Percentiles rank a stretch among this genome's conserved stretches.
Evolutionary conservation across 1,140 invertebrate genomes (phyloP).

Genomic region (Hirudo medicinalis): DNA sequence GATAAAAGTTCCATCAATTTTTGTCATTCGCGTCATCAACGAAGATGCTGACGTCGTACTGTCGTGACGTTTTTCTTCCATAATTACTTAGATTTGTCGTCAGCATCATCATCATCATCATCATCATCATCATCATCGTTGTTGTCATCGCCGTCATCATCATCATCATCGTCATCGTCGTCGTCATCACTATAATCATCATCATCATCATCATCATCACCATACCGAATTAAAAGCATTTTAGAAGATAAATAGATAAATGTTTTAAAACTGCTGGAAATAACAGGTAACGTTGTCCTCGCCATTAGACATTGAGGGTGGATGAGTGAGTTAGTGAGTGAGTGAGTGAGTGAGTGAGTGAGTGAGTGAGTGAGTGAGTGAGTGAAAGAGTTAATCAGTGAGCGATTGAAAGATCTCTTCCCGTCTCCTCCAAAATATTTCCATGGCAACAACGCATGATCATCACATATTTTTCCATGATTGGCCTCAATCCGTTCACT

Average conservation of each 20-base stretch:
- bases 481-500: too few species aligned
- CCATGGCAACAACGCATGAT: too few species aligned
- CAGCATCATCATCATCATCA: too few species aligned
- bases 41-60: too few species aligned
- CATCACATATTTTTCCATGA: too few species aligned
- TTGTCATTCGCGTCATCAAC: too few species aligned
- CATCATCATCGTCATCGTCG: background rate
- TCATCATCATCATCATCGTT: too few species aligned
- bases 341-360: conserved; percentile 16
- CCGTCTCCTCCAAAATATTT: too few species aligned
- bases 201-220: background rate
- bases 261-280: background rate
- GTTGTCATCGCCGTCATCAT: background rate
- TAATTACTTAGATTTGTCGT: too few species aligned
- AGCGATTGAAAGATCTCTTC: background rate
- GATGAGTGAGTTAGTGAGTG: conserved; percentile 19
- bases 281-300: background rate
- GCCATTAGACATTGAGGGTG: conserved; percentile 7
- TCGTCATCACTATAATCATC: background rate
- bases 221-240: background rate
- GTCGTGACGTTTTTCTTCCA: too few species aligned
- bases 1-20: too few species aligned
- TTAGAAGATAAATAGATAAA: background rate
- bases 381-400: conserved; percentile 10
- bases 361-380: background rate